Percentiles rank a stretch among this genome's conserved stretches.
Evolutionary conservation across 2,888 invertebrate species (phyloP).

Genomic region (Cecidostiba fungosa): DNA sequence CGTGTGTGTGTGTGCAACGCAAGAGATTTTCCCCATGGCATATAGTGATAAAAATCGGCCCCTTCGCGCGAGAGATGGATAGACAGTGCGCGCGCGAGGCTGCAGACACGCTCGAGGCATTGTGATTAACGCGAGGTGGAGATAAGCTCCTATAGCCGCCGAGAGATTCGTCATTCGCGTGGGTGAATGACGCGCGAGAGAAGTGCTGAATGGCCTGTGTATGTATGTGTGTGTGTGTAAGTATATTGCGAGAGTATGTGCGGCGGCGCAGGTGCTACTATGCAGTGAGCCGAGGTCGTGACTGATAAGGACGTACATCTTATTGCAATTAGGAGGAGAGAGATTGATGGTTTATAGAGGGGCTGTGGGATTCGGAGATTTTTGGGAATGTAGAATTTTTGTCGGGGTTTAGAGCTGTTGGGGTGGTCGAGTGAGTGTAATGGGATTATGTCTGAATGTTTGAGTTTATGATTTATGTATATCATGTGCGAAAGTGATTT

Average conservation of each 20-base stretch:
- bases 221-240: not conserved
- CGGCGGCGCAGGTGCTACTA: not conserved
- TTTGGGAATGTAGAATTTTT: not conserved
- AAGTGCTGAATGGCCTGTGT: not conserved
- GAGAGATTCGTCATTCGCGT: conserved; percentile 34
- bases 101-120: conserved; percentile 1
- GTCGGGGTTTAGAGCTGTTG: no score
- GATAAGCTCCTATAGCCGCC: not conserved
- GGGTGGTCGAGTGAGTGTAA: no score
- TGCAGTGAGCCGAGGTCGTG: not conserved
- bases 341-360: conserved; percentile 15
- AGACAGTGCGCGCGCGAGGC: not conserved
- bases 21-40: not conserved
- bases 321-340: conserved; percentile 24
- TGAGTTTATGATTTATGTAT: no score
- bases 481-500: no score
- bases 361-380: not conserved
- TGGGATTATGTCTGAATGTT: not conserved
- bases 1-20: not conserved
- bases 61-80: not conserved
- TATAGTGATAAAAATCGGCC: conserved; percentile 9
- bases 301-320: conserved; percentile 25
- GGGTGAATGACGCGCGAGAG: conserved; percentile 13
- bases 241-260: not conserved
- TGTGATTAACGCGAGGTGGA: conserved; percentile 7